Evolutionary conservation across 2,888 invertebrate species (phyloP).

Genomic region (Melanostoma mellinum): DNA sequence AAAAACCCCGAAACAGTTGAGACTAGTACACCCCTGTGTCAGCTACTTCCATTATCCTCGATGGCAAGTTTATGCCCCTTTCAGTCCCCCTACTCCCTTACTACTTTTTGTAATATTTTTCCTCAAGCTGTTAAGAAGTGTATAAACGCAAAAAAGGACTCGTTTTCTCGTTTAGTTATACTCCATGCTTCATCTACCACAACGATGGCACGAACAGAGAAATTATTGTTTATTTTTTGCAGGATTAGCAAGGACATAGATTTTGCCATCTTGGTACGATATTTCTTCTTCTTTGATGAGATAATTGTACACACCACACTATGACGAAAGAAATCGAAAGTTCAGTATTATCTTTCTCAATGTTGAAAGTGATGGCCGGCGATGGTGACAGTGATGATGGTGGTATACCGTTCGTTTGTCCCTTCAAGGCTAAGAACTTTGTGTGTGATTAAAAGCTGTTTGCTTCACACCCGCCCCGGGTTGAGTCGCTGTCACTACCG

Average conservation of each 20-base stretch:
- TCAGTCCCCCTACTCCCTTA: not conserved
- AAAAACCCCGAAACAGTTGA: too few relatives aligned
- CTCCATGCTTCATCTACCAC: constrained; percentile 33
- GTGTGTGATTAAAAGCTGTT: constrained; percentile 41
- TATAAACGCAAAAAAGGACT: constrained; percentile 66
- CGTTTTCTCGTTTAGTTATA: constrained; percentile 64
- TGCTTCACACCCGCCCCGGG: not conserved
- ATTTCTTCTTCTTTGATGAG: constrained; percentile 25
- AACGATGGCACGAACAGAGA: constrained; percentile 60
- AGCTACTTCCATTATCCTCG: constrained; percentile 30
- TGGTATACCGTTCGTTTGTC: constrained; percentile 17
- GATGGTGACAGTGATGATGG: not conserved
- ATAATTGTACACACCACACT: constrained; percentile 39
- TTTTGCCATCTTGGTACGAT: constrained; percentile 29
- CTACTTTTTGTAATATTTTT: constrained; percentile 60
- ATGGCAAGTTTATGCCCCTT: constrained; percentile 43
- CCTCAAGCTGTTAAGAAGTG: constrained; percentile 56
- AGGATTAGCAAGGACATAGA: constrained; percentile 44
- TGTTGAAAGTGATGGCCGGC: not conserved
- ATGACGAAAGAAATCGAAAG: constrained; percentile 46
- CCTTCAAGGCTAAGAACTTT: constrained; percentile 13
- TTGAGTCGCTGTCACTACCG: not conserved
- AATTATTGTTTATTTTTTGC: constrained; percentile 58
- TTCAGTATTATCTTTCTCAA: constrained; percentile 15
- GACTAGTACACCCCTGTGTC: too few relatives aligned